phyloP scores from a whole-genome alignment of 2,888 invertebrate species.

The Xiphydria camelus region DNA sequence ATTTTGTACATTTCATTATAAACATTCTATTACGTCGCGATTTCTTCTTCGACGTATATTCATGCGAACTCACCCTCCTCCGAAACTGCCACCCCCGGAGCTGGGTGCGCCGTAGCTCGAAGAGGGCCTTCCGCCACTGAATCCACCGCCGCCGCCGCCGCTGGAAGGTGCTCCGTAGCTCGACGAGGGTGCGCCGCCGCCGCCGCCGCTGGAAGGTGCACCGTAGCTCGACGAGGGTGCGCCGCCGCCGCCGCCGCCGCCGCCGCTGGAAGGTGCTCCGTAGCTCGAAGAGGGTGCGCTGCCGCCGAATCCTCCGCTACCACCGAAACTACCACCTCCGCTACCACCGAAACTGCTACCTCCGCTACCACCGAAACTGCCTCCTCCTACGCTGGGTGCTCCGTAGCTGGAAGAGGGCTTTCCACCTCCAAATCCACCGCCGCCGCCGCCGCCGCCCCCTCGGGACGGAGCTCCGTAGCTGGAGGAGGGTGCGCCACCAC shows the following conservation, averaged over 20 bases:
- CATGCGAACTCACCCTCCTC: conserved; percentile 19
- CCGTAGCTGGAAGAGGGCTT: conserved; percentile 61
- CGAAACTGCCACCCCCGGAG: conserved; percentile 35
- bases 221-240: conserved; percentile 49
- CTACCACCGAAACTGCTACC: conserved; percentile 6
- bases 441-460: conserved; percentile 24
- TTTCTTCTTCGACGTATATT: no score
- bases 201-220: conserved; percentile 49
- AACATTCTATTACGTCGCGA: no score
- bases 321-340: conserved; percentile 46
- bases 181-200: conserved; percentile 23
- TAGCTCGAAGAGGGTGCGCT: conserved; percentile 52
- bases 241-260: conserved; percentile 38
- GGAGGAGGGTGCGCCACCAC: conserved; percentile 25
- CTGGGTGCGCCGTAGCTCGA: conserved; percentile 43
- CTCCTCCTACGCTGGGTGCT: conserved; percentile 46
- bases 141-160: conserved; percentile 29
- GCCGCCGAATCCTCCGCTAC: conserved; percentile 35
- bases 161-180: conserved; percentile 40
- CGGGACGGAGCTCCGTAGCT: conserved; percentile 33
- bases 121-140: conserved; percentile 40
- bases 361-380: conserved; percentile 37
- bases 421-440: conserved; percentile 16
- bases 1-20: no score
- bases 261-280: conserved; percentile 53